Evolutionary conservation across 2,888 invertebrate species (phyloP), one percentile per base, ranked within the genome.

Genomic region (Sphaeridia pumilis): DNA sequence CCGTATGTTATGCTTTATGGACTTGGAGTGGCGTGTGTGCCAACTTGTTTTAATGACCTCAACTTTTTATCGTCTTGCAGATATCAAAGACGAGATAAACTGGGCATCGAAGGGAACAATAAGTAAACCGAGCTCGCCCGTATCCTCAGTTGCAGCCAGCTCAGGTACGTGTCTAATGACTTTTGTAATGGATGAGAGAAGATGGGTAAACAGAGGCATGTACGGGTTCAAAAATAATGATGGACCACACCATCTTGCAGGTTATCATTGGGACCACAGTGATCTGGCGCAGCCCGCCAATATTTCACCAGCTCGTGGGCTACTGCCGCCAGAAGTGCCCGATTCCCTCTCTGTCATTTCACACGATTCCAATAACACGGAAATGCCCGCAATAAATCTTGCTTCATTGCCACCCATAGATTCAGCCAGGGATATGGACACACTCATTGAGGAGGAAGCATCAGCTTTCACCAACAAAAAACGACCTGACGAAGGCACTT

Each of bases 11-110:
- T 46, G 43, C 26, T 43, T 48, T 20, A 10, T 31, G 31, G 31
- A 31, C 31, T 31, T 31, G 7, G 31, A 31, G 7, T 27, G 28
- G 3, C 31, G 26, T 27, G 34, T 36, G 17, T 47, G n/a, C n/a
- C n/a, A n/a, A n/a, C n/a, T n/a, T n/a, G n/a, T n/a, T n/a, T n/a
- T n/a, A n/a, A n/a, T n/a, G n/a, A n/a, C n/a, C n/a, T n/a, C n/a
- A n/a, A n/a, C n/a, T n/a, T n/a, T n/a, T n/a, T n/a, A n/a, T n/a
- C n/a, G n/a, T 28, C 14, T 25, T 22, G 20, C 34, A 65, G 65
- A 65, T 44, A 61, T 65, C 59, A 65, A 65, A 54, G 65, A 61
- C 22, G 65, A 65, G 54, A 60, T 65, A 17, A 64, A 60, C 47
- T 65, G 65, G 65, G 61, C 59, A 35, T 56, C 57, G 21, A 63